Conservation (phyloP, 2,113 vertebrate genomes). For the Peromyscus californicus region DNA sequence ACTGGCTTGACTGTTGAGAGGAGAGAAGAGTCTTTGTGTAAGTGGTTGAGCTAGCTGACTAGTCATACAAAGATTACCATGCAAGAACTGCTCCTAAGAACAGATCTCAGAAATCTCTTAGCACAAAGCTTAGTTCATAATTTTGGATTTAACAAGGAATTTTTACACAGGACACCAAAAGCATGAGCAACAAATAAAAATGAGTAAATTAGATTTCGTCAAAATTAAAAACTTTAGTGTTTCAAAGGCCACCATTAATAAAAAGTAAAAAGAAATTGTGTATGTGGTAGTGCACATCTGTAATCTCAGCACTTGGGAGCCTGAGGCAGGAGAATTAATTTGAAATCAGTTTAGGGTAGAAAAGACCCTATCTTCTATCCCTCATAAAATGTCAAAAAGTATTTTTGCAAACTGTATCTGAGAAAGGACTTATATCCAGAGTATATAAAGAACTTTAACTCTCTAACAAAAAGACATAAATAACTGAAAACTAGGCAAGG, state of each 20-base stretch:
- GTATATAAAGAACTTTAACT: not conserved
- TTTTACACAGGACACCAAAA: not conserved
- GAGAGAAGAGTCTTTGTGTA: not conserved
- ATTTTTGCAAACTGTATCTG: not conserved
- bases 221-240: constrained; percentile 15
- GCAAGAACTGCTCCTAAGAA: not conserved
- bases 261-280: constrained; percentile 6
- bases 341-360: not conserved
- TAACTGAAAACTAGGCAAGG: not conserved
- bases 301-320: not conserved
- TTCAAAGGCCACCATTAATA: not conserved
- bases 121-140: not conserved
- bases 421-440: not conserved
- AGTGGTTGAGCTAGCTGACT: not conserved
- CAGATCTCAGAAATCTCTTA: not conserved
- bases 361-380: not conserved
- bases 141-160: constrained; percentile 25
- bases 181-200: constrained; percentile 27
- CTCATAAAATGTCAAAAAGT: not conserved
- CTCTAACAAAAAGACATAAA: not conserved
- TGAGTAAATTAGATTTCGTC: not conserved
- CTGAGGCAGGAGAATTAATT: not conserved
- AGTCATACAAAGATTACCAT: not conserved
- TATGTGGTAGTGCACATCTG: not conserved
- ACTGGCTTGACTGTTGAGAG: not conserved